Base-by-base conservation (phyloP, 2,888 invertebrate genomes). In the Oscheius myriophilus region DNA sequence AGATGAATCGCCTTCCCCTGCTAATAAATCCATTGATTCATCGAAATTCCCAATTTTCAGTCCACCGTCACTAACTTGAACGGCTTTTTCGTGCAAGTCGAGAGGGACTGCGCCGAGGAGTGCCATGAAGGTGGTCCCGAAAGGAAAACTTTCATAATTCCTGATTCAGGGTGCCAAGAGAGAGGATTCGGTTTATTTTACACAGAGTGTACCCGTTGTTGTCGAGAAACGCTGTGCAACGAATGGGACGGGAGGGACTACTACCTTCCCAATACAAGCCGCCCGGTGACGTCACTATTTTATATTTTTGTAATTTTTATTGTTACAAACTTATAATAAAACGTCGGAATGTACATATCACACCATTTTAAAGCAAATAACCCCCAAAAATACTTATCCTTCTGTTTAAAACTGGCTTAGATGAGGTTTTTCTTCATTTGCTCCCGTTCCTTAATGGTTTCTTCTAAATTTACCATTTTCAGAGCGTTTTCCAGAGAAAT, bases 51-150 rank as follows among this genome's bases (percentile, higher is more conserved):
- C 12, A 12, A 25, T 79, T n/a, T 82, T 39, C 71, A 83, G 83
- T 72, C 79, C 9, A 76, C 76, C 18, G 84, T 84, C 0, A 82
- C 82, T 4, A 81, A 80, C 69, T 69, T 82, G 23, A 84, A 84
- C 52, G 82, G 82, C 33, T 81, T 84, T 58, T 81, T 84, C 65
- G 75, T 81, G n/a, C 70, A 77, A 59, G 74, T 84, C 16, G 80
- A 81, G 41, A 52, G 84, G 42, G 82, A 82, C 51, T 84, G 84
- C 68, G 77, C 82, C 2, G 79, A 81, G 18, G 75, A 72, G 9
- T 83, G 78, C 54, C 65, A 69, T 18, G 72, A 78, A 67, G 74
- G 65, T 57, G 11, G 57, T 33, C 41, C 16, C 14, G 6, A 6
- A 45, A 57, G 16, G 18, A 23, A 53, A 53, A 26, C 54, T 16